Base-by-base conservation (phyloP, 23 tunicate genomes). In the Diplosoma virens region DNA sequence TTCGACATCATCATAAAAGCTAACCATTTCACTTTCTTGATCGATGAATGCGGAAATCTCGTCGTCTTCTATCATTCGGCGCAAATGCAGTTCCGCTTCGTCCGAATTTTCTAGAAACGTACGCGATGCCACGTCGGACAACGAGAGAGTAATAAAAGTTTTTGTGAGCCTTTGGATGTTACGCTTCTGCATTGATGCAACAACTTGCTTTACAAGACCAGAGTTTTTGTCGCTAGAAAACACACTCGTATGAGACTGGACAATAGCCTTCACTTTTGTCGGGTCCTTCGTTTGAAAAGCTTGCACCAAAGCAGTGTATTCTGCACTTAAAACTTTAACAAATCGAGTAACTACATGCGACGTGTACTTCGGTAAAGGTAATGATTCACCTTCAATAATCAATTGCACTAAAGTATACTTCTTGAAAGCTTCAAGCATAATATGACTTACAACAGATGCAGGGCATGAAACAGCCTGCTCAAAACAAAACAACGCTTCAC, bases 391-490 rank as follows among this genome's bases (percentile, higher is more conserved):
- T 74, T 90, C 89, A 24, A 31, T 54, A 32, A 90, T 84, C 20
- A 90, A 72, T n/a, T 77, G 75, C 0, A 79, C 37, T 24, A 90
- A 48, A 33, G 86, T 58, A 41, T 84, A 84, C 61, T 90, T 90
- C 56, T 90, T 90, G 56, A 78, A 90, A 5, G 97, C 90, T 66
- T 84, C 89, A 33, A 90, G 24, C 97, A 90, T 90, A 23, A 90
- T 84, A 34, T 84, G 86, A 36, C 97, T 90, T 17, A 79, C 81
- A 3, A 63, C 84, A 25, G 90, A 76, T 3, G 97, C 97, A 35
- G 97, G 97, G 55, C 97, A 90, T 63, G 77, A 30, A 33, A 90
- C 76, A 0, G 88, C 97, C 55, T 90, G 97, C 33, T 90, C 97
- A 84, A 84, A 90, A 71, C 80, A 84, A 56, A 67, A 90, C 18